A percentile compares a stretch with the other conserved stretches of the same genome.
Evolutionary conservation across 2,113 vertebrate genomes (phyloP).

Genomic region (Plecotus auritus): DNA sequence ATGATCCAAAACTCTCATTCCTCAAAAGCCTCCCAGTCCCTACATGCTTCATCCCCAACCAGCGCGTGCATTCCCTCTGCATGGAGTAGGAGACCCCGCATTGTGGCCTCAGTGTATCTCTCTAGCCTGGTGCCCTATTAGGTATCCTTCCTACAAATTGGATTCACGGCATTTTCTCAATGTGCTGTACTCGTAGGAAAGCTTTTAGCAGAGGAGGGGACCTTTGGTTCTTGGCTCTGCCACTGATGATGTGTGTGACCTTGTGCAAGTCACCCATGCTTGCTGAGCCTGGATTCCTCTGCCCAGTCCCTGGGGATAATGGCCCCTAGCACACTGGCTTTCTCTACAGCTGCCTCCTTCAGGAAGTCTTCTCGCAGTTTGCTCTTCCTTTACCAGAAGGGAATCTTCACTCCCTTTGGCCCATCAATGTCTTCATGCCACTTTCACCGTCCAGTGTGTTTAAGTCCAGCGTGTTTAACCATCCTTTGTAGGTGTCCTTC

Average conservation of each 20-base stretch:
- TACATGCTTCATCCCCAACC: not conserved
- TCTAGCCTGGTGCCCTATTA: not conserved
- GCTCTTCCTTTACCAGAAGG: not conserved
- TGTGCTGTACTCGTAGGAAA: not conserved
- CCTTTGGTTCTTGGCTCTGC: not conserved
- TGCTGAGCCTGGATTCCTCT: not conserved
- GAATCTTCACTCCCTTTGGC: not conserved
- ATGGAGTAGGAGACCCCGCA: not conserved
- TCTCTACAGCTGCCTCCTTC: not conserved
- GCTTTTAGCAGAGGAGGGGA: not conserved
- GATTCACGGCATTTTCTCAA: not conserved
- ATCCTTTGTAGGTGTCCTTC: not conserved
- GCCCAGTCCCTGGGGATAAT: too few species aligned
- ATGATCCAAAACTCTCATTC: not conserved
- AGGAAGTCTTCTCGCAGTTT: not conserved
- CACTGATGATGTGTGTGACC: not conserved
- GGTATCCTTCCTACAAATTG: not conserved
- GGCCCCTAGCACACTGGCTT: not conserved
- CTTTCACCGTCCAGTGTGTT: not conserved
- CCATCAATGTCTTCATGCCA: not conserved
- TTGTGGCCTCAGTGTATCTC: not conserved
- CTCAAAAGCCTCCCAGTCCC: not conserved
- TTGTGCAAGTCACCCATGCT: not conserved
- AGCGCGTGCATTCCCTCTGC: accelerated
- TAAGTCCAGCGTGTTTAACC: not conserved